phyloP scores from a whole-genome alignment of 2,888 invertebrate genomes.

The Isotomurus palustris region DNA sequence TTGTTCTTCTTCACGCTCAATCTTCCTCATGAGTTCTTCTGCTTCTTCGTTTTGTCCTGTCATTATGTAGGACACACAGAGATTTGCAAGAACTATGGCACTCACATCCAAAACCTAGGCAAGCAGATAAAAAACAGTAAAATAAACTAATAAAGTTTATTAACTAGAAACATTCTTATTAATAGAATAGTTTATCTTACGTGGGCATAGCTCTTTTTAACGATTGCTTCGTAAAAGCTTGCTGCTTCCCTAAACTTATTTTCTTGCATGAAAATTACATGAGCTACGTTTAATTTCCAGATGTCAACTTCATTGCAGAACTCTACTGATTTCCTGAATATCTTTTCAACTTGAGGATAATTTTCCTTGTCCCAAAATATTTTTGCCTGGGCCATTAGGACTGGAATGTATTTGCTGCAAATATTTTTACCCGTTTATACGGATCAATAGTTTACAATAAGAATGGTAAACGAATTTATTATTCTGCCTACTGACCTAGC shows the following conservation, averaged over 20 bases:
- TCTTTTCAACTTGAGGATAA: conserved; percentile 92
- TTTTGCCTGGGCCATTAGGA: conserved; percentile 98
- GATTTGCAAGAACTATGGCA: conserved; percentile 95
- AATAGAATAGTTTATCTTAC: conserved; percentile 46
- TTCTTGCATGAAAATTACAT: conserved; percentile 98
- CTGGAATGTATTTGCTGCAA: conserved; percentile 75
- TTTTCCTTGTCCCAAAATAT: conserved; percentile 98
- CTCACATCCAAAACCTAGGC: conserved; percentile 81
- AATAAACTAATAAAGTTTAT: not conserved
- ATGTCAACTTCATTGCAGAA: conserved; percentile 96
- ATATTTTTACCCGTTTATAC: conserved; percentile 3
- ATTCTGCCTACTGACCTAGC: conserved; percentile 49
- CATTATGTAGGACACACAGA: conserved; percentile 99
- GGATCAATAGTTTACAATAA: conserved; percentile 1
- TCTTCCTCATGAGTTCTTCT: conserved; percentile 96
- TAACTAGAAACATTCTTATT: not conserved
- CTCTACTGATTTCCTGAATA: conserved; percentile 94
- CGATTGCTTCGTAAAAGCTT: conserved; percentile 96
- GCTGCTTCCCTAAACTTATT: conserved; percentile 97
- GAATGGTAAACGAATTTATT: not conserved
- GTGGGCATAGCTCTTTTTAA: conserved; percentile 88
- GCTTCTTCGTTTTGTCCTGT: conserved; percentile 98
- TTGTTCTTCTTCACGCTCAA: conserved; percentile 95
- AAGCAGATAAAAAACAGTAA: conserved; percentile 3
- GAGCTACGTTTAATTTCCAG: conserved; percentile 97